Conservation (phyloP, 2,888 invertebrate genomes). For the Buathra laborator region DNA sequence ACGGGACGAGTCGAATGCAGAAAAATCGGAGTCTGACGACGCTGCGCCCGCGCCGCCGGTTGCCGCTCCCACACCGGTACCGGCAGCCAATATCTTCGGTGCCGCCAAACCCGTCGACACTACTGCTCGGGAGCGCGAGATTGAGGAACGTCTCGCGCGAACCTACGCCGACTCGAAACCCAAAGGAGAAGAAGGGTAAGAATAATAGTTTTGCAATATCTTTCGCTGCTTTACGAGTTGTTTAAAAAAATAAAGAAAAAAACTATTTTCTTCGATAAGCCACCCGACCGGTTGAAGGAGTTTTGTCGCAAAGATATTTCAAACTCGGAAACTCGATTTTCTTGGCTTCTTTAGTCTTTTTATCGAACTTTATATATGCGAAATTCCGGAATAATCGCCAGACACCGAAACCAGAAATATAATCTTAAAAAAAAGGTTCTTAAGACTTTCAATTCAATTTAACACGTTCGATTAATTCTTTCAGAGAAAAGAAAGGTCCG, state of each 20-base stretch:
- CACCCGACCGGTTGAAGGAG: too few relatives aligned
- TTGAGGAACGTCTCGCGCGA: slow-evolving; percentile 94
- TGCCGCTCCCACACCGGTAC: slow-evolving; percentile 86
- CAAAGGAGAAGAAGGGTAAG: slow-evolving; percentile 78
- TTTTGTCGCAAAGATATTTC: too few relatives aligned
- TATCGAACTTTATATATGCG: too few relatives aligned
- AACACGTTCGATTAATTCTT: slow-evolving; percentile 47
- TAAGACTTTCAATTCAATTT: background rate
- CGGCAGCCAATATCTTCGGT: slow-evolving; percentile 95
- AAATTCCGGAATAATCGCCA: too few relatives aligned
- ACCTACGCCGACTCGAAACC: slow-evolving; percentile 77
- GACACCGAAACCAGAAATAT: too few relatives aligned
- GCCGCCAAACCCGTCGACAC: slow-evolving; percentile 98
- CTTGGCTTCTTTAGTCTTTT: too few relatives aligned
- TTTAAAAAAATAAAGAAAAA: background rate
- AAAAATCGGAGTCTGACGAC: slow-evolving; percentile 68
- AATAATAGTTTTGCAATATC: background rate
- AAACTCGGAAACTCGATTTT: too few relatives aligned
- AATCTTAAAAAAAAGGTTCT: too few relatives aligned
- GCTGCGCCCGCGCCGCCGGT: slow-evolving; percentile 74
- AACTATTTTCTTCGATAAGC: background rate
- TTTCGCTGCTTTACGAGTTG: background rate
- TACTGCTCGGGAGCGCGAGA: slow-evolving; percentile 94
- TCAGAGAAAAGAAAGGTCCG: slow-evolving; percentile 70
- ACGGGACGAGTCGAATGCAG: slow-evolving; percentile 67